Evolutionary conservation across 2,797 vertebrate species (phyloP).

Genomic region (Hippopotamyrus pictus): DNA sequence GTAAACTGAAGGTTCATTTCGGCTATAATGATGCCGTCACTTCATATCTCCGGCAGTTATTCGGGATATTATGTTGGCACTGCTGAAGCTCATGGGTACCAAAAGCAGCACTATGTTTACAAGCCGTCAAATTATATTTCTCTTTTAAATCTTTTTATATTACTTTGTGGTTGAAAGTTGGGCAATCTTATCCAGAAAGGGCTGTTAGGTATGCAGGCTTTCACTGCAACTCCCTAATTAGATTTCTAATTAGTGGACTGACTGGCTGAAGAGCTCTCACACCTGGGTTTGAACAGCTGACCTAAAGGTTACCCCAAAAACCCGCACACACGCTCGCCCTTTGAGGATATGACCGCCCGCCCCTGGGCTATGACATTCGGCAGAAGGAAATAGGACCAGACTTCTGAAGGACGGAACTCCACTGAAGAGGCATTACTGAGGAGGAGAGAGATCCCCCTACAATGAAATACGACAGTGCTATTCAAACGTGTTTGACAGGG

Average conservation of each 20-base stretch:
- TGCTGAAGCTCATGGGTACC: not conserved
- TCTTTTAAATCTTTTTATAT: not conserved
- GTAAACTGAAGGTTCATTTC: not conserved
- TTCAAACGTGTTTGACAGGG: not conserved
- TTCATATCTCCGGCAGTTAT: not conserved
- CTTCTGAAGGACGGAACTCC: not conserved
- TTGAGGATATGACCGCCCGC: not conserved
- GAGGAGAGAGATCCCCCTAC: not conserved
- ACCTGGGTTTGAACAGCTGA: not conserved
- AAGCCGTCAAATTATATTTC: not conserved
- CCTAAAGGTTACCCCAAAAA: not conserved
- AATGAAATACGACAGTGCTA: not conserved
- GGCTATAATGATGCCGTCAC: not conserved
- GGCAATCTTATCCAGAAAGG: not conserved
- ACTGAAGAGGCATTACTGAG: not conserved
- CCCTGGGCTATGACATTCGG: not conserved
- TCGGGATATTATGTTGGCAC: not conserved
- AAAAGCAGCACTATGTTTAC: not conserved
- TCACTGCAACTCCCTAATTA: not conserved
- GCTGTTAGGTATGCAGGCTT: not conserved
- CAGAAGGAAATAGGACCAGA: not conserved
- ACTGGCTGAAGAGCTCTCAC: not conserved
- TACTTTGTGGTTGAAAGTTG: not conserved
- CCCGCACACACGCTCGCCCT: not conserved
- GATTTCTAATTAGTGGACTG: not conserved